Evolutionary conservation across 37 sponge, comb jelly and placozoan species (phyloP), one percentile per base, ranked within the genome.

Genomic region (Crambe crambe): DNA sequence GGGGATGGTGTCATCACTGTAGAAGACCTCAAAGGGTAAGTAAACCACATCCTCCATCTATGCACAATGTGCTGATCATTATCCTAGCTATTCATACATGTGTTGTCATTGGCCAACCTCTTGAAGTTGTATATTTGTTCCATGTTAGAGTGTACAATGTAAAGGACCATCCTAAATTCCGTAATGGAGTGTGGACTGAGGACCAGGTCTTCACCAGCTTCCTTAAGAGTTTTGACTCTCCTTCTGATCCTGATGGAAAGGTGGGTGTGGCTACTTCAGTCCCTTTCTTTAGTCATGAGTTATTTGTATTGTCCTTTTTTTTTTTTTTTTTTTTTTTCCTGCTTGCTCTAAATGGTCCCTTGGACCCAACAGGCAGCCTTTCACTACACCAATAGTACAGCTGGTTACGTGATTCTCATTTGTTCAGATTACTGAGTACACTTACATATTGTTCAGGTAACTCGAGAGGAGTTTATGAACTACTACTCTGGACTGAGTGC

Each of bases 401-500:
- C n/a, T n/a, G n/a, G n/a, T n/a, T n/a, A n/a, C n/a, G n/a, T n/a
- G n/a, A n/a, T n/a, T n/a, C n/a, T n/a, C n/a, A n/a, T n/a, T n/a
- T n/a, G n/a, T n/a, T n/a, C n/a, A n/a, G n/a, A n/a, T n/a, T n/a
- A n/a, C n/a, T n/a, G n/a, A n/a, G n/a, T n/a, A n/a, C n/a, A n/a
- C n/a, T n/a, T n/a, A n/a, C n/a, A n/a, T n/a, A n/a, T n/a, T n/a
- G n/a, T n/a, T 38, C 65, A 92, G 96, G 88, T 97, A 8, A 97
- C 97, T 21, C 63, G 56, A 43, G 97, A 97, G 78, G 97, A 97
- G 72, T 97, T 97, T 72, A 41, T 87, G 23, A 97, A 94, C 82
- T 97, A 97, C 82, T 97, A 97, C 83, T 69, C 59, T 72, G 97
- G 97, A 42, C 85, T 97, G 18, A 95, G 95, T 97, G 97, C 95